Conservation (phyloP, 2,797 vertebrate genomes). For the Odontamblyopus lacepedii region DNA sequence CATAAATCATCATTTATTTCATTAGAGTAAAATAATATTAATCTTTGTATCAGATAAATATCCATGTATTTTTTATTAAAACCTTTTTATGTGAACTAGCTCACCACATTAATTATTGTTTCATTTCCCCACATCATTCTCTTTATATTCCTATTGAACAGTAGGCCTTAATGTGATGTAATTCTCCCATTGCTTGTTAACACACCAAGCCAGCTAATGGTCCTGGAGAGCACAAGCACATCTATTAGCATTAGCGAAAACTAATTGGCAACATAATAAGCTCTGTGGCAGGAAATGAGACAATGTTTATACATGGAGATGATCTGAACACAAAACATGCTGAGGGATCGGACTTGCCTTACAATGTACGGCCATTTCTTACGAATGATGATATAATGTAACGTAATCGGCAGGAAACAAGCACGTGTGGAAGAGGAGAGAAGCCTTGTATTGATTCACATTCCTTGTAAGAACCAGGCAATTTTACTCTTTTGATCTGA, state of each 20-base stretch:
- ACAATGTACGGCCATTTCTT: constrained; percentile 24
- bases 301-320: constrained; percentile 62
- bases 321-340: constrained; percentile 63
- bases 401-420: constrained; percentile 18
- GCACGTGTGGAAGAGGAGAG: constrained; percentile 3
- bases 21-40: not conserved
- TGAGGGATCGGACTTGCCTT: constrained; percentile 13
- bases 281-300: constrained; percentile 69
- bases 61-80: constrained; percentile 47
- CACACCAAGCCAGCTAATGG: constrained; percentile 71
- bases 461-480: not conserved
- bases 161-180: constrained; percentile 61
- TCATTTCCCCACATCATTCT: constrained; percentile 63
- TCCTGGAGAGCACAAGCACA: constrained; percentile 69
- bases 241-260: constrained; percentile 77
- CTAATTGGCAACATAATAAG: constrained; percentile 80
- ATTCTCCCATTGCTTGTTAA: constrained; percentile 69
- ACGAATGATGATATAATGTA: constrained; percentile 23
- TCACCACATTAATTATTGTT: constrained; percentile 65
- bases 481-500: not conserved
- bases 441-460: not conserved
- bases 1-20: not conserved
- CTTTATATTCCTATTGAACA: constrained; percentile 65
- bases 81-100: constrained; percentile 43
- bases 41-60: not conserved